A percentile compares a stretch with the other conserved stretches of the same genome.
Conservation (phyloP, 2,888 invertebrate species). For the Lasiommata megera region DNA sequence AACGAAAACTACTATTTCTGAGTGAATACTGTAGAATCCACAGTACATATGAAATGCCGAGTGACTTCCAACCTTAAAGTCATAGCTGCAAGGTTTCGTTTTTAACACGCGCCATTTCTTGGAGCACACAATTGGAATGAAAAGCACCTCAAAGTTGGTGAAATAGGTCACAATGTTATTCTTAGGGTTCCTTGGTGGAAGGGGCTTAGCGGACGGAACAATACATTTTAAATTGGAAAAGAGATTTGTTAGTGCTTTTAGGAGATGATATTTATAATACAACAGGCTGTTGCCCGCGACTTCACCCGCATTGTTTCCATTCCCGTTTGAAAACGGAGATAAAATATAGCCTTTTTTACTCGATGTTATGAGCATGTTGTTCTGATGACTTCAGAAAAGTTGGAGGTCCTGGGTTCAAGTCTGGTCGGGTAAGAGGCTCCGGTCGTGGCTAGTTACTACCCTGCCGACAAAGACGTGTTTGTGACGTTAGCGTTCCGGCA, state of each 20-base stretch:
- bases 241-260: conserved; percentile 9
- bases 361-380: too few relatives aligned
- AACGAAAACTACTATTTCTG: conserved; percentile 15
- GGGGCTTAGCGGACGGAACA: conserved; percentile 6
- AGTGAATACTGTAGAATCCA: conserved; percentile 9
- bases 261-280: not conserved
- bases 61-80: conserved; percentile 14
- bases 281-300: too few relatives aligned
- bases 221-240: conserved; percentile 19
- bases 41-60: not conserved
- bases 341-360: too few relatives aligned
- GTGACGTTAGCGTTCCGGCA: too few relatives aligned
- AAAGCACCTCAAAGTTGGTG: conserved; percentile 47
- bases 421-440: too few relatives aligned
- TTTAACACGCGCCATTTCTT: conserved; percentile 2
- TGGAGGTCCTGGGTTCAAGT: too few relatives aligned
- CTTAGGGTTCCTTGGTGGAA: conserved; percentile 24
- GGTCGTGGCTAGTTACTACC: too few relatives aligned
- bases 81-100: conserved; percentile 19
- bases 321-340: too few relatives aligned
- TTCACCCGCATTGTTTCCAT: too few relatives aligned
- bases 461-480: too few relatives aligned
- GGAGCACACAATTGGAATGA: conserved; percentile 55
- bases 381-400: too few relatives aligned
- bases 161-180: conserved; percentile 55